These are phyloP conservation scores for Drosophila atripex DNA, from an alignment of 2,888 invertebrate species.

Conservation along the genomic window DNA sequence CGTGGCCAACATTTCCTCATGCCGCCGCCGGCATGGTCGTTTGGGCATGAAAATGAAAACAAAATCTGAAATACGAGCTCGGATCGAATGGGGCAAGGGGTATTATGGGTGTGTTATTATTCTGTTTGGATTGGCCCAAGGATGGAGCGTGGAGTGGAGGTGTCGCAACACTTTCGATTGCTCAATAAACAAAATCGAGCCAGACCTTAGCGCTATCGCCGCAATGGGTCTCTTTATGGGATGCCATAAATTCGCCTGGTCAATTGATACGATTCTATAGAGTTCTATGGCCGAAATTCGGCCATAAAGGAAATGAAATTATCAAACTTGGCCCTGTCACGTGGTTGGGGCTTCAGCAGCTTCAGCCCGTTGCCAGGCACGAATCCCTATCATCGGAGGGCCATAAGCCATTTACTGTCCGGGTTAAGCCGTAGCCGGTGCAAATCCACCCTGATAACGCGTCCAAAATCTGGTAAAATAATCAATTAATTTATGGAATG, in stretches of 20 bases:
- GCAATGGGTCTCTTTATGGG: constrained; percentile 38
- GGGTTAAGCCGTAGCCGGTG: constrained; percentile 25
- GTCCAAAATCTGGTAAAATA: constrained; percentile 51
- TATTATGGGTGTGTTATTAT: constrained; percentile 16
- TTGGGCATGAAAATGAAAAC: constrained; percentile 53
- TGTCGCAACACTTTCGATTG: constrained; percentile 40
- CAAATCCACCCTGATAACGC: constrained; percentile 39
- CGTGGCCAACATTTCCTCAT: constrained; percentile 10
- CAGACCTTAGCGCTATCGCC: constrained; percentile 36
- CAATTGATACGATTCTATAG: constrained; percentile 21
- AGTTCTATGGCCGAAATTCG: constrained; percentile 22
- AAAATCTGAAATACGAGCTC: constrained; percentile 46
- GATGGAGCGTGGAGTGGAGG: constrained; percentile 12
- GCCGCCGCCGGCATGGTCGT: constrained; percentile 34
- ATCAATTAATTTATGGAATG: constrained; percentile 60
- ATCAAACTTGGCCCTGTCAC: constrained; percentile 40
- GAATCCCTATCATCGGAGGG: constrained; percentile 14
- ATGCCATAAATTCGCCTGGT: constrained; percentile 42
- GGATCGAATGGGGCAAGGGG: constrained; percentile 5
- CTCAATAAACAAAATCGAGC: constrained; percentile 35
- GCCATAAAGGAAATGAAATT: constrained; percentile 43
- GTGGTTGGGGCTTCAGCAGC: constrained; percentile 18
- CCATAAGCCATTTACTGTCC: constrained; percentile 19
- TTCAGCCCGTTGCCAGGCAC: constrained; percentile 24
- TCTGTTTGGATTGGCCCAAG: constrained; percentile 19